These are phyloP conservation scores for Chrysolina americana DNA, from an alignment of 2,888 invertebrate genomes.

Conservation along the genomic window DNA sequence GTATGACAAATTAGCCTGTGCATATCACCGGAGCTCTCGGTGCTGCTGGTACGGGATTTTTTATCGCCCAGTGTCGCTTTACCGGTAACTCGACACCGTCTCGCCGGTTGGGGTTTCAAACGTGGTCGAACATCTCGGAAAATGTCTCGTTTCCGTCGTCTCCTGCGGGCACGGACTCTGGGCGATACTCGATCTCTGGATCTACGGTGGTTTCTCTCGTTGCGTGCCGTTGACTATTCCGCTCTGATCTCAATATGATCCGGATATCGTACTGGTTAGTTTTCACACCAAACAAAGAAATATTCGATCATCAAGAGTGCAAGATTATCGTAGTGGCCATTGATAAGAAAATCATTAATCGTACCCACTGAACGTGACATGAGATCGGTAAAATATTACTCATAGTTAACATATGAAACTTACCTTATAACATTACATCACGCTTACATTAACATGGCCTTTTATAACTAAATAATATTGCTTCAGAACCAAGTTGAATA, in stretches of 20 bases:
- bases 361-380: too few relatives aligned
- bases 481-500: too few relatives aligned
- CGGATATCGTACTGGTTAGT: too few relatives aligned
- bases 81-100: slow-evolving; percentile 63
- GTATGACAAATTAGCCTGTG: slow-evolving; percentile 66
- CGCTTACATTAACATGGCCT: too few relatives aligned
- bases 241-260: background rate
- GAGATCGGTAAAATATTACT: too few relatives aligned
- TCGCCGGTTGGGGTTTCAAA: slow-evolving; percentile 63
- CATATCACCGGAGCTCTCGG: slow-evolving; percentile 63
- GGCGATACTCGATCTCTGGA: slow-evolving; percentile 26
- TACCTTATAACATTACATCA: too few relatives aligned
- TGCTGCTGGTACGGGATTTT: slow-evolving; percentile 44
- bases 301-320: too few relatives aligned
- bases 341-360: too few relatives aligned
- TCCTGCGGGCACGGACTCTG: slow-evolving; percentile 26
- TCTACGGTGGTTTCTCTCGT: slow-evolving; percentile 11
- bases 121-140: slow-evolving; percentile 8
- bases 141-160: slow-evolving; percentile 21
- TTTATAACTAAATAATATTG: too few relatives aligned
- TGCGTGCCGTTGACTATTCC: background rate
- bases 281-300: too few relatives aligned
- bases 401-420: too few relatives aligned
- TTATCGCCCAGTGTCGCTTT: slow-evolving; percentile 61
- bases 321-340: too few relatives aligned